A percentile compares a stretch with the other conserved stretches of the same genome.
Conservation (phyloP, 2,113 vertebrate genomes). For the Amphiprion ocellaris region DNA sequence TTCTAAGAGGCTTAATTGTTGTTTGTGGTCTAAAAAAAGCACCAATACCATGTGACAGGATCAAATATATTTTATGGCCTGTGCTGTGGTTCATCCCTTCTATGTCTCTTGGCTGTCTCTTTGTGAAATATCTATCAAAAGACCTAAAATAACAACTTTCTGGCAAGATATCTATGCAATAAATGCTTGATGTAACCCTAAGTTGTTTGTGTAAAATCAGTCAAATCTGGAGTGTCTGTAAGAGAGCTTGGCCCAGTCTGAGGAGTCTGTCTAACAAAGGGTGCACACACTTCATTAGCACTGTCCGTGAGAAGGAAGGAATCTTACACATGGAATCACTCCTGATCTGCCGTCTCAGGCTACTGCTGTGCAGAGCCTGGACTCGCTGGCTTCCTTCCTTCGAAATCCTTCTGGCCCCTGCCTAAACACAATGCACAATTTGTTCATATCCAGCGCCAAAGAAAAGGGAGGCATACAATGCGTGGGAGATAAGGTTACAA, state of each 20-base stretch:
- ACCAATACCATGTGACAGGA: slow-evolving; percentile 2
- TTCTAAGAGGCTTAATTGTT: slow-evolving; percentile 3
- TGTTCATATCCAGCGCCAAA: slow-evolving; percentile 84
- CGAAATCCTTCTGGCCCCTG: slow-evolving; percentile 73
- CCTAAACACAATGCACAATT: slow-evolving; percentile 86
- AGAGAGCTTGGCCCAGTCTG: slow-evolving; percentile 39
- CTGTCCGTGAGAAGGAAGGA: slow-evolving; percentile 80
- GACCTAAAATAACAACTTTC: slow-evolving; percentile 1
- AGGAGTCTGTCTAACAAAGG: slow-evolving; percentile 70
- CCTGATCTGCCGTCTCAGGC: slow-evolving; percentile 76
- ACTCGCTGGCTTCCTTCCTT: slow-evolving; percentile 75
- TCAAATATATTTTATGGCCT: slow-evolving; percentile 3
- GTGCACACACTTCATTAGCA: slow-evolving; percentile 81
- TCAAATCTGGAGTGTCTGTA: slow-evolving; percentile 34
- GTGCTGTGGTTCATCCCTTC: slow-evolving; percentile 5
- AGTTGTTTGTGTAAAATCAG: slow-evolving; percentile 15
- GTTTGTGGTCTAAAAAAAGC: slow-evolving; percentile 23
- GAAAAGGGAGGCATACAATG: slow-evolving; percentile 82
- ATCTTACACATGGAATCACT: slow-evolving; percentile 82
- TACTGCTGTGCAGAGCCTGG: slow-evolving; percentile 77
- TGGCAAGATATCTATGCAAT: not conserved
- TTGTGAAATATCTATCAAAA: slow-evolving; percentile 1
- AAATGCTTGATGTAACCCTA: slow-evolving; percentile 9
- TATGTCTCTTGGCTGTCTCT: not conserved
- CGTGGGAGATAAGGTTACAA: slow-evolving; percentile 89